Base-by-base conservation (phyloP, 2,797 vertebrate species). In the Sebastes ruberrimus region DNA sequence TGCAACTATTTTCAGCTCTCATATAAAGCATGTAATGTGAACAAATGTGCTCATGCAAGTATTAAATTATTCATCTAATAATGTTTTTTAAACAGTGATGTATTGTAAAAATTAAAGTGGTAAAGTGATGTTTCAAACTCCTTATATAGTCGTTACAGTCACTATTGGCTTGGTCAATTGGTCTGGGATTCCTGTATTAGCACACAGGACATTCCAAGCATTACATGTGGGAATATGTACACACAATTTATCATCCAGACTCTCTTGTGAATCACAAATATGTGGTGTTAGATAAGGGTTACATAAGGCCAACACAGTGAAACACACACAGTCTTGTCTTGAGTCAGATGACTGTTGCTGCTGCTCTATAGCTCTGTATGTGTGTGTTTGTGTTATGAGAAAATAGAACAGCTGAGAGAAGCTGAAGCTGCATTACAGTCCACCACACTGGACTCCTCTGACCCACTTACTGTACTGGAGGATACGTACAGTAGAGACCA, bases 331-430 rank as follows among this genome's bases (percentile, higher is more conserved):
- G 52, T 22, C 64, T 74, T 65, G 71, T 80, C 66, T 81, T 28
- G 52, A 76, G 84, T 92, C 92, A 91, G 89, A 89, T 90, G 88
- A 93, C 85, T 79, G 64, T 80, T 85, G 38, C 56, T 82, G 80
- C 80, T 60, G 65, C 74, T 82, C 65, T 80, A 9, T 52, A 60
- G 30, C 71, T 69, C 70, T 77, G 20, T 38, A 13, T 72, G 71
- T 61, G 59, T 72, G 71, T 61, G 59, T 83, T 56, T 69, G 79
- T 7, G 10, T 83, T 16, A 65, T 22, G 28, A 84, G 78, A 76
- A 83, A 81, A 82, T 8, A 67, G 80, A 89, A 77, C 81, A 91
- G 81, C 91, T 84, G 84, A 82, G 76, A 71, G 59, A 81, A 84
- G 69, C 33, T 64, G 59, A 80, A 84, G 69, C 33, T 28, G 81